phyloP scores from a whole-genome alignment of 2,797 vertebrate genomes.

The Rousettus madagascariensis region DNA sequence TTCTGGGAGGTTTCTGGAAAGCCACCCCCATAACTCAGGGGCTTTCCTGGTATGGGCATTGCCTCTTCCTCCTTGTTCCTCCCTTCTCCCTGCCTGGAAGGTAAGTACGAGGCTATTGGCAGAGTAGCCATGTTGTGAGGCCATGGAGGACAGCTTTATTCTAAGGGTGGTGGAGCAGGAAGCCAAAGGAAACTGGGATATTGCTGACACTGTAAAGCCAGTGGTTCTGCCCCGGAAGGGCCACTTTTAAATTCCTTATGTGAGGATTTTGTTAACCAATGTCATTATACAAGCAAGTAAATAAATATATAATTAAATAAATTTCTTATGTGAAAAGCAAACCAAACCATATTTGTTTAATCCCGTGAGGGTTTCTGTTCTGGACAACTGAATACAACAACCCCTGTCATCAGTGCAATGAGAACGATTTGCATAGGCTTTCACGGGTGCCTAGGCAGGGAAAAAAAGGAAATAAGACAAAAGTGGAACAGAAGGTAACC shows the following conservation, averaged over 20 bases:
- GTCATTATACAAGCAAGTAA: too few relatives aligned
- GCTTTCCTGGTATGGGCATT: not conserved
- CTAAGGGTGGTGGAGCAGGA: not conserved
- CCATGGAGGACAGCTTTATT: not conserved
- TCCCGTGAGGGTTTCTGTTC: not conserved
- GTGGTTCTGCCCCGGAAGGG: not conserved
- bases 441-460: not conserved
- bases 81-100: not conserved
- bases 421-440: not conserved
- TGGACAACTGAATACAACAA: not conserved
- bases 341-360: not conserved
- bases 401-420: not conserved
- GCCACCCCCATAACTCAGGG: not conserved
- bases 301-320: too few relatives aligned
- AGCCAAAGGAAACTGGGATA: not conserved
- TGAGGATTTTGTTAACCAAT: not conserved
- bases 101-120: not conserved
- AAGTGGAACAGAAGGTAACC: not conserved
- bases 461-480: not conserved
- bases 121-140: not conserved
- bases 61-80: not conserved
- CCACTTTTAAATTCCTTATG: not conserved
- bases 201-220: not conserved
- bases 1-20: constrained; percentile 18
- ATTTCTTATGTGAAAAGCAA: not conserved